A percentile compares a stretch with the other conserved stretches of the same genome.
phyloP scores from a whole-genome alignment of 2,113 vertebrate species.

The Cebus imitator region DNA sequence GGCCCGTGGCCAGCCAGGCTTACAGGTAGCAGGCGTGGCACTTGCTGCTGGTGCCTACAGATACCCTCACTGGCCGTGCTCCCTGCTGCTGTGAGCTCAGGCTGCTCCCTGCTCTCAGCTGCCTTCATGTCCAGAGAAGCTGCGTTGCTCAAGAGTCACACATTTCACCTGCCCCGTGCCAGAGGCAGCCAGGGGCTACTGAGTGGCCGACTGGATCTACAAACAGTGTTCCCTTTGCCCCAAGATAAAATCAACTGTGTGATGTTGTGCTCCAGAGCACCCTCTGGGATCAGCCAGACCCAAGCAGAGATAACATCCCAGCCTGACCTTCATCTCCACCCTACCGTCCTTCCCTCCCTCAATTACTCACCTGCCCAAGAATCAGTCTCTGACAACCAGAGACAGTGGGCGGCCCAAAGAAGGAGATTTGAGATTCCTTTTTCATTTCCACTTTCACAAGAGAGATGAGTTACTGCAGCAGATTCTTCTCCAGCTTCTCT shows the following conservation, averaged over 20 bases:
- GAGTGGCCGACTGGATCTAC: neutral
- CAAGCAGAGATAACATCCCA: neutral
- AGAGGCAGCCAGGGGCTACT: neutral
- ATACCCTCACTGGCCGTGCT: neutral
- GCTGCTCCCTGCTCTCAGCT: neutral
- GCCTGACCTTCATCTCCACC: neutral
- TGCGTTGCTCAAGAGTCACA: neutral
- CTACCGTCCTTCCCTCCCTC: neutral
- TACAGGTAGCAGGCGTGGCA: rapidly evolving
- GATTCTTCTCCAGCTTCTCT: rapidly evolving
- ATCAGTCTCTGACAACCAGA: neutral
- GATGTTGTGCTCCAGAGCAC: neutral
- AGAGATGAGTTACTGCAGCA: rapidly evolving
- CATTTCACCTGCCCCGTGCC: neutral
- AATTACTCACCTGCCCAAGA: neutral
- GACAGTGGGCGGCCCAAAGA: rapidly evolving
- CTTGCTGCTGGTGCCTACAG: neutral
- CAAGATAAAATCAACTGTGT: neutral
- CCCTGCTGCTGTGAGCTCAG: neutral
- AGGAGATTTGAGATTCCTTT: neutral
- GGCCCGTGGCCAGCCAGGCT: too few relatives aligned
- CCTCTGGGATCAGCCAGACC: neutral
- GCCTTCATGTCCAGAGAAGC: neutral
- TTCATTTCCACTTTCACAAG: neutral
- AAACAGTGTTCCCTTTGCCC: neutral